Conservation (phyloP, 2,888 invertebrate genomes). For the Cerastis leucographa region DNA sequence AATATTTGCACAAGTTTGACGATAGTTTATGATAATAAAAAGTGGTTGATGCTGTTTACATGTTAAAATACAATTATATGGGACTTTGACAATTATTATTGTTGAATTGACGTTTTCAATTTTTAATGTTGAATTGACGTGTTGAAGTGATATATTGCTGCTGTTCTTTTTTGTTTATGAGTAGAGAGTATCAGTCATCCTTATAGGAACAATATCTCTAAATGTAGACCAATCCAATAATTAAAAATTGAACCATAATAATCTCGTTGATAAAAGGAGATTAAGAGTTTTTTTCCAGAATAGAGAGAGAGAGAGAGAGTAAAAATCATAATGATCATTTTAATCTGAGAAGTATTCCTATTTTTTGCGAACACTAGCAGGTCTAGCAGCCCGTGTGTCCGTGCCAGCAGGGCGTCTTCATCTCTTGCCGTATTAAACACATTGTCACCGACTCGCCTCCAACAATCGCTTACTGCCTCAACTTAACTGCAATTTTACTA, state of each 20-base stretch:
- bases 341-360: not conserved
- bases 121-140: not conserved
- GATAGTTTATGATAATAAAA: not conserved
- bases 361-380: not conserved
- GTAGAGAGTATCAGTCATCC: not conserved
- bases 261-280: not conserved
- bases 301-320: not conserved
- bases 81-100: not conserved
- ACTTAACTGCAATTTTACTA: constrained; percentile 27
- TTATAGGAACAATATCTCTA: not conserved
- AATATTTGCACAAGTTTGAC: not conserved
- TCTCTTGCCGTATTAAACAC: constrained; percentile 42
- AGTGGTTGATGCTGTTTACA: not conserved
- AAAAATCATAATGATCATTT: not conserved
- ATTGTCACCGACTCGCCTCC: constrained; percentile 37
- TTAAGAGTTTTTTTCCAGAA: not conserved
- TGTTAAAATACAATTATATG: no score
- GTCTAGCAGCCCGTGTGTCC: constrained; percentile 29
- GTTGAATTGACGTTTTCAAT: not conserved
- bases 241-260: not conserved
- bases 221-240: not conserved
- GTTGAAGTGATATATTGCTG: not conserved
- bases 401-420: constrained; percentile 55
- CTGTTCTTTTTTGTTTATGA: not conserved
- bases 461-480: constrained; percentile 24